Percentiles rank a stretch among this genome's conserved stretches.
Conservation (phyloP, 2,113 vertebrate genomes). For the Mormoops blainvillei region DNA sequence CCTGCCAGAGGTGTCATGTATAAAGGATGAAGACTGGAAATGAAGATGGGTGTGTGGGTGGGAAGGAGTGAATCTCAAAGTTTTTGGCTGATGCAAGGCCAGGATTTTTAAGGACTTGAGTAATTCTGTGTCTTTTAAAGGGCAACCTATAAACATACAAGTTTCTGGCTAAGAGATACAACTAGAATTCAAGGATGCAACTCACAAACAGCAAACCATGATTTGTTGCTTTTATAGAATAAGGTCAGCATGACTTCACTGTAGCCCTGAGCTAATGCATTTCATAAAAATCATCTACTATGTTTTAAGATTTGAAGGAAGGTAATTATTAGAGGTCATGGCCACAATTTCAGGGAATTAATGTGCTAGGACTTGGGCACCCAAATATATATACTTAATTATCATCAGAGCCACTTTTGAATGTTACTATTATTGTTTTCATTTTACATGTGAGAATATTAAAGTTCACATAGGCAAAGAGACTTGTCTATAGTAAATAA, state of each 20-base stretch:
- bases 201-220: background rate
- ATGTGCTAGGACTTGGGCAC: background rate
- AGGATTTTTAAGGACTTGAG: constrained; percentile 55
- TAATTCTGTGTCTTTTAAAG: constrained; percentile 57
- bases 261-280: background rate
- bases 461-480: background rate
- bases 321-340: background rate
- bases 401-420: background rate
- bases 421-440: background rate
- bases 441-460: constrained; percentile 17
- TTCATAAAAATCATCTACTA: background rate
- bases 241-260: background rate
- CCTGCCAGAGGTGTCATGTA: constrained; percentile 47
- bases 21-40: constrained; percentile 45
- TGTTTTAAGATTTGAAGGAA: background rate
- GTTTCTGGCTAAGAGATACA: constrained; percentile 32
- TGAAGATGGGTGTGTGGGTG: background rate
- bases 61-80: constrained; percentile 2
- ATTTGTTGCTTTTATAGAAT: background rate
- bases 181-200: constrained; percentile 28
- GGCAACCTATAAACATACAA: constrained; percentile 13
- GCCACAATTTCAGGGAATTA: background rate
- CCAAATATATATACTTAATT: background rate
- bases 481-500: background rate
- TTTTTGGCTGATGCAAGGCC: constrained; percentile 19